Evolutionary conservation across 2,797 vertebrate genomes (phyloP), one percentile per base, ranked within the genome.

Genomic region (Siniperca obscura): DNA sequence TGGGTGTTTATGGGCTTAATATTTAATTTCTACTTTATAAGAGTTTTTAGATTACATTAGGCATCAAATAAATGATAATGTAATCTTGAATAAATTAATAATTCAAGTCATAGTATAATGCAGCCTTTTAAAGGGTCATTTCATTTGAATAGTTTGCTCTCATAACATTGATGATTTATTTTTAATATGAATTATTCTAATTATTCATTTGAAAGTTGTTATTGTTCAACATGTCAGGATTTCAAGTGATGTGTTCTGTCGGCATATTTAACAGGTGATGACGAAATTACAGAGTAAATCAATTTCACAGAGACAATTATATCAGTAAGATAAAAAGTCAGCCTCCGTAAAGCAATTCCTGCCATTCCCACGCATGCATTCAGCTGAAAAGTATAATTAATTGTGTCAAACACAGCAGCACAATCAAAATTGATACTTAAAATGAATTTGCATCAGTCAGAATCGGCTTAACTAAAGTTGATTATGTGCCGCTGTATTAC

Each of bases 351-450:
- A 80, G 77, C 72, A 66, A 50, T 72, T n/a, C 30, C 34, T 36
- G 48, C 57, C 72, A 25, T 74, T 25, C 40, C 44, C 73, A 64
- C 21, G 1, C 27, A 73, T 74, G 73, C 70, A 74, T 73, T 85
- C 60, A 73, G 7, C 36, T 71, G 70, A 74, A 82, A 87, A 69
- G 64, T 80, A 46, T 61, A 69, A 87, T 90, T 86, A 86, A 87
- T 86, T 82, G 52, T 72, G 59, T 80, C 66, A 84, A 88, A 88
- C 52, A 53, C 62, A 21, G 78, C 66, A 34, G 59, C 34, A 65
- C 59, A 68, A 78, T 87, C 17, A 74, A 69, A 81, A 79, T 30
- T 74, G 62, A 74, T 86, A 65, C 25, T 75, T 76, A 38, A 86
- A 78, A 81, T 80, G n/a, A 55, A 81, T 89, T 78, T 75, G 66